These are phyloP conservation scores for Paratilapia polleni DNA, from an alignment of 2,113 vertebrate species.

Conservation along the genomic window DNA sequence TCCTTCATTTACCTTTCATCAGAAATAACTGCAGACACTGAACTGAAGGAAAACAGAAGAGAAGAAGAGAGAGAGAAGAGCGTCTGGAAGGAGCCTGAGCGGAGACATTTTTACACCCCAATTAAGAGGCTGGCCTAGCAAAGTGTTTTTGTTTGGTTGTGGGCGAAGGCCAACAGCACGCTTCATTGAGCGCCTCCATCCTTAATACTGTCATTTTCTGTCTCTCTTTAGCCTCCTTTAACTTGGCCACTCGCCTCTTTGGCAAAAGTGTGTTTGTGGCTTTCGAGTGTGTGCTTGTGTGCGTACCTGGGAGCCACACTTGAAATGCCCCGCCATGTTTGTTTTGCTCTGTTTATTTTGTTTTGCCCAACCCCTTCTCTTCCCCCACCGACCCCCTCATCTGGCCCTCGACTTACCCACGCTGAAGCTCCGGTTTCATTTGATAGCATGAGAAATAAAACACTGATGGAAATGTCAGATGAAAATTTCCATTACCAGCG, in stretches of 20 bases:
- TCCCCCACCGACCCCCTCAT: constrained; percentile 31
- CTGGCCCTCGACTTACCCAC: constrained; percentile 26
- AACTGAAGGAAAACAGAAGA: not conserved
- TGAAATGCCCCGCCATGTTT: constrained; percentile 63
- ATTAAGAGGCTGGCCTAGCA: constrained; percentile 27
- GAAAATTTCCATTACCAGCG: not conserved
- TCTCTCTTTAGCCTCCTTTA: constrained; percentile 23
- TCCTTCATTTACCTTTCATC: constrained; percentile 39
- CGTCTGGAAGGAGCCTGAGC: constrained; percentile 22
- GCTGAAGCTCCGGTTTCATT: constrained; percentile 2
- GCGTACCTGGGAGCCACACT: constrained; percentile 60
- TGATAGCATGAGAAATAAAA: constrained; percentile 39
- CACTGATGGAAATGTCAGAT: constrained; percentile 21
- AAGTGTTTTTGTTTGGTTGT: constrained; percentile 60
- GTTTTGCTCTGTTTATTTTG: constrained; percentile 73
- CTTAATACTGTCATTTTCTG: constrained; percentile 42
- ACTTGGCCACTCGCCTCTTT: constrained; percentile 31
- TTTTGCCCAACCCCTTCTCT: constrained; percentile 44
- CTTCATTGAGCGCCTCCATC: constrained; percentile 36
- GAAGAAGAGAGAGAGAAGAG: not conserved
- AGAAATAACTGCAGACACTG: constrained; percentile 19
- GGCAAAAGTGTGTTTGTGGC: constrained; percentile 23
- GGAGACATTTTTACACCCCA: constrained; percentile 38
- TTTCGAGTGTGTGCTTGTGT: not conserved
- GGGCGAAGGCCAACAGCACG: constrained; percentile 34